These are phyloP conservation scores for Brachionus manjavacas DNA, from an alignment of 1,140 invertebrate species.

Conservation along the genomic window DNA sequence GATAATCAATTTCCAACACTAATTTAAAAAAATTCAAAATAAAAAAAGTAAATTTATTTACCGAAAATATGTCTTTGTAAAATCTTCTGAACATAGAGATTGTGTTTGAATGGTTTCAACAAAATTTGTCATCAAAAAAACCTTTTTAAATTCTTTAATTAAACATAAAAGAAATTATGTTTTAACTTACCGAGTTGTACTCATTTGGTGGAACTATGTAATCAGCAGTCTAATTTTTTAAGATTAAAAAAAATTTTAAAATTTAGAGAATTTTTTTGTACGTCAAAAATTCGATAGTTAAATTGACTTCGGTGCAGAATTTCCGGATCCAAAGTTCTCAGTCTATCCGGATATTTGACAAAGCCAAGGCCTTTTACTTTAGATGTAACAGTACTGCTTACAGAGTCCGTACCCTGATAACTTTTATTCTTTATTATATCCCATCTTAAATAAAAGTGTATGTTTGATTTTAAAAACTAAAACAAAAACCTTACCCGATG, in stretches of 20 bases:
- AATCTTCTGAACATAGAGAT: conserved; percentile 58
- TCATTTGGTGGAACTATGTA: conserved; percentile 62
- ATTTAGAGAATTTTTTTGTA: neutral
- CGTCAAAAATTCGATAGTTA: conserved; percentile 45
- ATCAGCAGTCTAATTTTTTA: conserved; percentile 58
- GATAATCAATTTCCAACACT: too few species aligned
- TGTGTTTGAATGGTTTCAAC: conserved; percentile 60
- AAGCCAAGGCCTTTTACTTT: conserved; percentile 61
- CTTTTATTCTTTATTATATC: conserved; percentile 60
- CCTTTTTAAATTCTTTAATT: conserved; percentile 44
- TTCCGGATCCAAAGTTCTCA: neutral
- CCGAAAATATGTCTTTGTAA: neutral
- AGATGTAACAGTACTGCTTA: conserved; percentile 59
- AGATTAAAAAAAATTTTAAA: neutral
- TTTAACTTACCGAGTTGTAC: conserved; percentile 54
- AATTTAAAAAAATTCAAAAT: too few species aligned
- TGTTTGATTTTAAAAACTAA: neutral
- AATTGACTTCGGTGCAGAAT: conserved; percentile 41
- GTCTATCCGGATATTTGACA: neutral
- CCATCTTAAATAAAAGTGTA: conserved; percentile 46
- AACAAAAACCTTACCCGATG: conserved; percentile 50
- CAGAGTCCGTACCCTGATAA: conserved; percentile 59
- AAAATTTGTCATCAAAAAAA: conserved; percentile 62
- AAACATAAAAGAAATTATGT: neutral
- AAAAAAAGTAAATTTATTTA: neutral